Percentiles rank a stretch among this genome's conserved stretches.
Evolutionary conservation across 2,113 vertebrate species (phyloP).

Genomic region (Arizona elegans): DNA sequence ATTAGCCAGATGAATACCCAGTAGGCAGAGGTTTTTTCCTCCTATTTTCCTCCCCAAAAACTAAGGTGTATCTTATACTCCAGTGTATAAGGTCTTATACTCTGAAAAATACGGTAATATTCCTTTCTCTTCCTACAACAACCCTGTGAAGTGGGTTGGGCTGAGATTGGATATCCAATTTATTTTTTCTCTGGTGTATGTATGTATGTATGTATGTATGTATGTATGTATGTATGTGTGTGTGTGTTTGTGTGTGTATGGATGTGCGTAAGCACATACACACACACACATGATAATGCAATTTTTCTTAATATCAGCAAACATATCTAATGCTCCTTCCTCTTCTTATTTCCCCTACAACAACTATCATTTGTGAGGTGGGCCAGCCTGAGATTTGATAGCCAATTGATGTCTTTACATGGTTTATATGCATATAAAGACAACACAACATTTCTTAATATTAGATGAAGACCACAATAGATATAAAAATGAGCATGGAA

Average conservation of each 20-base stretch:
- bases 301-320: background rate
- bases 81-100: no score
- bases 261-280: background rate
- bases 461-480: background rate
- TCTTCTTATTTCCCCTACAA: background rate
- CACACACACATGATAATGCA: background rate
- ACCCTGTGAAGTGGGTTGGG: background rate
- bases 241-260: no score
- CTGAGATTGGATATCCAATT: background rate
- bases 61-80: no score
- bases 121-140: background rate
- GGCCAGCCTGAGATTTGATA: background rate
- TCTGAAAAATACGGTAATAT: background rate
- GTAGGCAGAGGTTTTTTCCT: no score
- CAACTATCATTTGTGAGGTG: background rate
- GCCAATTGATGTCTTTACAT: background rate
- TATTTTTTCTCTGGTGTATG: background rate
- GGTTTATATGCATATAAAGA: background rate
- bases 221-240: no score
- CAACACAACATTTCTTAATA: background rate
- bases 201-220: no score
- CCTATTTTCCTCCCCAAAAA: no score
- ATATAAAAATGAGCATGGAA: background rate
- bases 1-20: no score
- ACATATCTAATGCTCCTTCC: background rate